Evolutionary conservation across 2,888 invertebrate species (phyloP), one percentile per base, ranked within the genome.

Genomic region (Trachelus troglodyta): DNA sequence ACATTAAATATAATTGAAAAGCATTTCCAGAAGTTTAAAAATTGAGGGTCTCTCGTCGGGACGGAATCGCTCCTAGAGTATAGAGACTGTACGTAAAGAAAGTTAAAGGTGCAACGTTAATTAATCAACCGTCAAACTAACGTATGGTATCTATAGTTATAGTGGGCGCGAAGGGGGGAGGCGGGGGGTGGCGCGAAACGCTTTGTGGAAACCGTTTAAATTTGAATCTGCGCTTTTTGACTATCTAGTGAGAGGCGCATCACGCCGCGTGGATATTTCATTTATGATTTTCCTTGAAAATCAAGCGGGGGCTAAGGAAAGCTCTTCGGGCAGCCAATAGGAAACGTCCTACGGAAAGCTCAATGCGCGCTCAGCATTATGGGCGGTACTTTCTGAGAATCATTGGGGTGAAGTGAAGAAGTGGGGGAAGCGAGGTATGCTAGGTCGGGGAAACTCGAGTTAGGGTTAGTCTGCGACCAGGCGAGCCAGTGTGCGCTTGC

Each of bases 401-500:
- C 74, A 75, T 56, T n/a, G 40, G 71, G 37, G 76, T 15, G n/a
- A 31, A 31, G 15, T 1, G 12, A 9, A 30, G 77, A 15, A 40
- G 86, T 80, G 75, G 84, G 80, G 76, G 76, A 69, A 76, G 40
- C 23, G 37, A 75, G 78, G 82, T 78, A 69, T 75, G 73, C 76
- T 75, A 40, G 77, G 75, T 76, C 35, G 73, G 35, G 76, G 12
- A 68, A 35, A 74, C 34, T 33, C 34, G 77, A 69, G 75, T 75
- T 84, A 81, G 81, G 82, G 85, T 89, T 87, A 90, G 90, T 90
- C 88, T 85, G 88, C 87, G 85, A 85, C 82, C 85, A 85, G 85
- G 86, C 89, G 88, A 86, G 88, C 85, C 81, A 86, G 84, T 86
- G 88, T 88, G 89, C 90, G 90, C 90, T 87, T 87, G 89, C 88